phyloP scores from a whole-genome alignment of 1,140 invertebrate species.

The Aethina tumida region DNA sequence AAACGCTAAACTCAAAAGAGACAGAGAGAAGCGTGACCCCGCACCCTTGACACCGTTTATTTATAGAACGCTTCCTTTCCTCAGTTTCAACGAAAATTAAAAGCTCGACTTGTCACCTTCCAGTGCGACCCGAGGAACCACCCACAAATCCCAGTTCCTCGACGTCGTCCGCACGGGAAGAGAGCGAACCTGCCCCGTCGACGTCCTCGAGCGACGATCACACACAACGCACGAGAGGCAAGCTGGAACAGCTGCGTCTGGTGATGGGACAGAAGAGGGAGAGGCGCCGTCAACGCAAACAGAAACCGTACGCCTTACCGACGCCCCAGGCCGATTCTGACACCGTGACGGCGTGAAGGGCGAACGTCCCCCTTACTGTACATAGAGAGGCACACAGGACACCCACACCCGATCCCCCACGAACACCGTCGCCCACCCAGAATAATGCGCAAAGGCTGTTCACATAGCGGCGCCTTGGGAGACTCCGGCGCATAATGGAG shows the following conservation, averaged over 20 bases:
- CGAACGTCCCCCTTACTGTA: constrained; percentile 5
- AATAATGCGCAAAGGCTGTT: no score
- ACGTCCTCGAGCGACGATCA: constrained; percentile 27
- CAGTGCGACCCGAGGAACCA: constrained; percentile 33
- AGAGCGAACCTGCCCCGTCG: constrained; percentile 15
- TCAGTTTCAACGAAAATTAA: no score
- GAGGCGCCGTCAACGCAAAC: constrained; percentile 65
- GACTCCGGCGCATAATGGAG: no score
- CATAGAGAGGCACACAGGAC: constrained; percentile 3
- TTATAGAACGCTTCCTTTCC: no score
- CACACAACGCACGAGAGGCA: constrained; percentile 53
- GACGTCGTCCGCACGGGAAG: constrained; percentile 20
- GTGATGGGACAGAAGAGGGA: constrained; percentile 83
- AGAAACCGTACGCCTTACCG: constrained; percentile 60
- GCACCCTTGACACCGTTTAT: constrained; percentile 14
- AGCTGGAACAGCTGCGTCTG: constrained; percentile 72
- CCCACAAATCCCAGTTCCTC: constrained; percentile 18
- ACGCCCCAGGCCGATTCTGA: constrained; percentile 29
- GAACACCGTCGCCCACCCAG: no score
- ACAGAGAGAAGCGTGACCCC: constrained; percentile 14
- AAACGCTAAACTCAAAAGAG: no score
- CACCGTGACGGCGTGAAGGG: constrained; percentile 31
- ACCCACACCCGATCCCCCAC: background rate
- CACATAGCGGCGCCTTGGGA: no score
- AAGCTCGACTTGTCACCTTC: no score